phyloP scores from a whole-genome alignment of 2,113 vertebrate species.

The Onychostruthus taczanowskii region DNA sequence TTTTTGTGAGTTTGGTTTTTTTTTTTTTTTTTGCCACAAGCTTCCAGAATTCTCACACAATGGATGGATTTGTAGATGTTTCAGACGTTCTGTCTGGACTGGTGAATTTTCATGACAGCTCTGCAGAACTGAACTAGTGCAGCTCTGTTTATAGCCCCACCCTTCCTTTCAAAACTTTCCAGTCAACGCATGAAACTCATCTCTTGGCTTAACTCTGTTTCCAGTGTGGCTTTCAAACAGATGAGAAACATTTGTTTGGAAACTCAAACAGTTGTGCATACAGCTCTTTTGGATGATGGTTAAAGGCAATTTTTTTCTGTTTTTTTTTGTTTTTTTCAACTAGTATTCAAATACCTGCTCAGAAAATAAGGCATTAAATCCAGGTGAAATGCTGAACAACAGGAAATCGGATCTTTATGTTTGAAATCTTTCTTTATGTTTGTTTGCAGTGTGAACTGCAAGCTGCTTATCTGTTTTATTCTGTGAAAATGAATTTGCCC shows the following conservation, averaged over 20 bases:
- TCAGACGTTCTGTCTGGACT: constrained; percentile 54
- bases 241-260: constrained; percentile 60
- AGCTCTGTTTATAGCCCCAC: constrained; percentile 51
- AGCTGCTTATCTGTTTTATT: neutral
- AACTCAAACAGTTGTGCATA: neutral
- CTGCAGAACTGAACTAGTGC: constrained; percentile 9
- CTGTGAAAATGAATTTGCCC: neutral
- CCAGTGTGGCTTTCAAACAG: constrained; percentile 44
- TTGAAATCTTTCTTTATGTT: neutral
- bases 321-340: neutral
- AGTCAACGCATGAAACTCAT: constrained; percentile 54
- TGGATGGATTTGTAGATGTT: constrained; percentile 10
- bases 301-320: neutral
- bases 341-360: neutral
- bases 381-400: neutral
- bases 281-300: neutral
- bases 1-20: neutral
- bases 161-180: constrained; percentile 63
- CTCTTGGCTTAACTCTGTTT: constrained; percentile 40
- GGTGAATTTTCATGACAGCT: constrained; percentile 47
- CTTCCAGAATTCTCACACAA: constrained; percentile 8
- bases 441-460: neutral
- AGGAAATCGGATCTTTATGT: neutral
- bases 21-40: neutral
- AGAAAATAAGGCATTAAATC: neutral